A percentile compares a stretch with the other conserved stretches of the same genome.
These are phyloP conservation scores for Chrysochloris asiatica DNA, from an alignment of 2,113 vertebrate species.

Conservation along the genomic window DNA sequence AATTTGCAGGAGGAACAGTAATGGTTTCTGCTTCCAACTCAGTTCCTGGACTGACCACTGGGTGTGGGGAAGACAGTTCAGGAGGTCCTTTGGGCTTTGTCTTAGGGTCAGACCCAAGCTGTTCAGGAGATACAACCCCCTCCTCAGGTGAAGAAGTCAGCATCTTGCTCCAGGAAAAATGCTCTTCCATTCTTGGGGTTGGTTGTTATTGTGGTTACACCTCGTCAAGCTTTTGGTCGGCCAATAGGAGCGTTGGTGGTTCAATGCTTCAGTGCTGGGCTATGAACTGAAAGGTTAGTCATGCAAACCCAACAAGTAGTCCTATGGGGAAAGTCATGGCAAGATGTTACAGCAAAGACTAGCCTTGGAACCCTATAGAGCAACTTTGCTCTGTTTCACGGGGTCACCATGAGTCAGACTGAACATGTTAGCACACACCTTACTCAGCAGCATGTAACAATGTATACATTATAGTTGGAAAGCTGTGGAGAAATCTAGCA, in stretches of 20 bases:
- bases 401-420: not conserved
- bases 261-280: not conserved
- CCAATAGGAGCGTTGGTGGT: not conserved
- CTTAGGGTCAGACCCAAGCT: not conserved
- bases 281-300: not conserved
- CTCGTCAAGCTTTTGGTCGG: not conserved
- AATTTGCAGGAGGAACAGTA: not conserved
- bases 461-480: not conserved
- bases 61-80: no score
- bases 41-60: not conserved
- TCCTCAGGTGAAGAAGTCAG: not conserved
- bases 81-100: not conserved
- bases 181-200: no score
- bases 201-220: not conserved
- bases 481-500: not conserved
- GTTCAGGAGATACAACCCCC: accelerated
- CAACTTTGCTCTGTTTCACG: not conserved
- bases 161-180: not conserved
- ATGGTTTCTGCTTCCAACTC: not conserved
- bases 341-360: not conserved
- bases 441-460: accelerated
- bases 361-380: not conserved
- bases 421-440: not conserved
- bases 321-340: not conserved
- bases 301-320: not conserved